Conservation (phyloP, 2,888 invertebrate species). For the Pammene aurita region DNA sequence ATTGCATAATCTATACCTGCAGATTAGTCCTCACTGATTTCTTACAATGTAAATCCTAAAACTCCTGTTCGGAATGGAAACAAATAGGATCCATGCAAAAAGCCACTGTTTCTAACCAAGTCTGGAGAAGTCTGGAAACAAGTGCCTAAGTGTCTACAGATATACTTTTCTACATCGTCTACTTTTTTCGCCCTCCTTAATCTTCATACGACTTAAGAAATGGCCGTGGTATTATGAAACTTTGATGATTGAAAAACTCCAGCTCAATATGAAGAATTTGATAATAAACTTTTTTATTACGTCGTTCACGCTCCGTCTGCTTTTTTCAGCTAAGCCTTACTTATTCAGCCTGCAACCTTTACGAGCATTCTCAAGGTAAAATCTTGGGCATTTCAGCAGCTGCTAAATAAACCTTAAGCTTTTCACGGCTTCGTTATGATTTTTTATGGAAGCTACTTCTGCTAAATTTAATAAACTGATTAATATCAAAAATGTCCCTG, state of each 20-base stretch:
- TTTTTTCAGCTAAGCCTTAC: slow-evolving; percentile 8
- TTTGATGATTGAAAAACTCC: slow-evolving; percentile 34
- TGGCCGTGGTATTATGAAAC: slow-evolving; percentile 14
- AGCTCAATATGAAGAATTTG: slow-evolving; percentile 30
- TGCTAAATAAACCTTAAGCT: too few relatives aligned
- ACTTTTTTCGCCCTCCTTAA: not conserved
- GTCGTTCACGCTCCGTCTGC: slow-evolving; percentile 11
- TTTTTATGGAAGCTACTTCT: too few relatives aligned
- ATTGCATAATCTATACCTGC: not conserved
- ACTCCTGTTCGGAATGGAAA: not conserved
- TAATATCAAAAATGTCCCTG: too few relatives aligned
- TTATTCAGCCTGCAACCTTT: slow-evolving; percentile 12
- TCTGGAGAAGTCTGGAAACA: not conserved
- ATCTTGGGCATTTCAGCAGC: not conserved
- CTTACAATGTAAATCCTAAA: not conserved
- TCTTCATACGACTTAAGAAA: slow-evolving; percentile 7
- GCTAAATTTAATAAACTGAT: too few relatives aligned
- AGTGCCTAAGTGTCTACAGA: not conserved
- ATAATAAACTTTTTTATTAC: slow-evolving; percentile 32
- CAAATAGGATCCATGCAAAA: not conserved
- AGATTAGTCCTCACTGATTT: too few relatives aligned
- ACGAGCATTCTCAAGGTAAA: not conserved
- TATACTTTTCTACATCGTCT: not conserved
- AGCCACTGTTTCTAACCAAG: not conserved
- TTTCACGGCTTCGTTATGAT: not conserved